Evolutionary conservation across 2,888 invertebrate genomes (phyloP).

Genomic region (Drosophila sordidapex): DNA sequence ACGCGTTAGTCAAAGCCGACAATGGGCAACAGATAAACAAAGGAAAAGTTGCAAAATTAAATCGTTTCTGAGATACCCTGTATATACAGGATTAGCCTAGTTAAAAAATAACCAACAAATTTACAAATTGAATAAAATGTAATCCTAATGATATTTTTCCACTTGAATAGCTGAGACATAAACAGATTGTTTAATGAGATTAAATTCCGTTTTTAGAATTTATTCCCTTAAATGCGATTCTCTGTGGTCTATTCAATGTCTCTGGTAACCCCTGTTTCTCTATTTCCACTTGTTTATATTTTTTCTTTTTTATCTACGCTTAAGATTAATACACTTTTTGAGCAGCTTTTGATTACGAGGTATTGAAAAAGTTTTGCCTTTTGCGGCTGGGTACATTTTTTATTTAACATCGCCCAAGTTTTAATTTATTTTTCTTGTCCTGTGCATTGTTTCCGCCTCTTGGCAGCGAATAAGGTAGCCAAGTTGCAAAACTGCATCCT

Average conservation of each 20-base stretch:
- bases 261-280: not conserved
- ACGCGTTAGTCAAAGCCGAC: slow-evolving; percentile 54
- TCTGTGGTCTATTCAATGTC: not conserved
- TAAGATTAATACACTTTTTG: slow-evolving; percentile 19
- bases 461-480: slow-evolving; percentile 38
- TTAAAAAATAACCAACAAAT: not conserved
- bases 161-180: not conserved
- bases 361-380: slow-evolving; percentile 54
- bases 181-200: not conserved
- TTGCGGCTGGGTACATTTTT: slow-evolving; percentile 50
- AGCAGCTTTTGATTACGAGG: slow-evolving; percentile 39
- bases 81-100: not conserved
- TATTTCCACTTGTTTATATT: not conserved
- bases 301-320: not conserved
- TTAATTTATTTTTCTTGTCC: slow-evolving; percentile 70
- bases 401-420: slow-evolving; percentile 71
- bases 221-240: not conserved
- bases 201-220: not conserved
- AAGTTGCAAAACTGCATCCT: slow-evolving; percentile 38
- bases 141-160: not conserved
- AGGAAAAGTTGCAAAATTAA: slow-evolving; percentile 10
- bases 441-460: slow-evolving; percentile 66
- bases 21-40: slow-evolving; percentile 56
- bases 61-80: slow-evolving; percentile 24
- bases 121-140: not conserved